These are phyloP conservation scores for Eulithis testata DNA, from an alignment of 2,888 invertebrate genomes.

Conservation along the genomic window DNA sequence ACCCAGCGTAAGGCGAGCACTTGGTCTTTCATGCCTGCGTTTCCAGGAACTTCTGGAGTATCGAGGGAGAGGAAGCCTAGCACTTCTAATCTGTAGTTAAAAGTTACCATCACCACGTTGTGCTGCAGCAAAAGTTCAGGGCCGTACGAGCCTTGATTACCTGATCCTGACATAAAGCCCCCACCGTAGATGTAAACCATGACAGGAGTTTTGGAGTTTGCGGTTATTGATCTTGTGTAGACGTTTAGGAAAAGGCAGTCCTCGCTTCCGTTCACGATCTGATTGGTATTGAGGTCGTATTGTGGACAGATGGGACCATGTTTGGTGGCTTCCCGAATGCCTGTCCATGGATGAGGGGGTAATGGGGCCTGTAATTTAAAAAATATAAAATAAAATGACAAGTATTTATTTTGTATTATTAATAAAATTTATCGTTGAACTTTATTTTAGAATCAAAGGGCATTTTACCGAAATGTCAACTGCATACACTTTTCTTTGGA, in stretches of 20 bases:
- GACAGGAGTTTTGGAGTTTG: slow-evolving; percentile 52
- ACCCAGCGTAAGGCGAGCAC: slow-evolving; percentile 64
- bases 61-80: slow-evolving; percentile 60
- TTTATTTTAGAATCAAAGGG: too few relatives aligned
- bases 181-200: slow-evolving; percentile 77
- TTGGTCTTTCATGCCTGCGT: slow-evolving; percentile 72
- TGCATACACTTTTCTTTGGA: too few relatives aligned
- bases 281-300: slow-evolving; percentile 51
- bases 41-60: slow-evolving; percentile 65
- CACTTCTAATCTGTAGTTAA: slow-evolving; percentile 69
- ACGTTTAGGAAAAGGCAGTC: slow-evolving; percentile 69
- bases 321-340: slow-evolving; percentile 59
- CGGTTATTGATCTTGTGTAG: slow-evolving; percentile 56
- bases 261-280: slow-evolving; percentile 58
- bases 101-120: slow-evolving; percentile 69
- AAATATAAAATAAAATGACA: too few relatives aligned
- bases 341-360: slow-evolving; percentile 60
- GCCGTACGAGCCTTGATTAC: slow-evolving; percentile 60
- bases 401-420: too few relatives aligned
- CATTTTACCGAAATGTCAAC: too few relatives aligned
- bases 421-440: too few relatives aligned
- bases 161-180: slow-evolving; percentile 65
- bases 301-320: slow-evolving; percentile 70
- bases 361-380: slow-evolving; percentile 59
- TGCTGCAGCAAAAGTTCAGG: slow-evolving; percentile 68